These are phyloP conservation scores for Parnassius mnemosyne DNA, from an alignment of 2,888 invertebrate species.

Conservation along the genomic window DNA sequence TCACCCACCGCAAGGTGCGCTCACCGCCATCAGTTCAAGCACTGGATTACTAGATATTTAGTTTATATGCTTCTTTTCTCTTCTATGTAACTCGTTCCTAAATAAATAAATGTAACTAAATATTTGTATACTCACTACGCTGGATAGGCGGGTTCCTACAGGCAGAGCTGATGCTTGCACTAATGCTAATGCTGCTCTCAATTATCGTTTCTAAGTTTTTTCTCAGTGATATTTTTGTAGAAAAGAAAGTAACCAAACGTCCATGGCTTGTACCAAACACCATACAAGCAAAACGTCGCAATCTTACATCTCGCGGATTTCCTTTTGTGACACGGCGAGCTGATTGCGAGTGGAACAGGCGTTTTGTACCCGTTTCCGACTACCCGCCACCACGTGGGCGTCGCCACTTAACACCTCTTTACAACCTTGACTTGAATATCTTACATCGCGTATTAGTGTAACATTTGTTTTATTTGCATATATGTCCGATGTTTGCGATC, in stretches of 20 bases:
- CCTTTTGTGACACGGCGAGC: constrained; percentile 23
- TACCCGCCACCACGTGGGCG: constrained; percentile 18
- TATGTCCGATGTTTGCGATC: neutral
- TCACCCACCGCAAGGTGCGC: too few species aligned
- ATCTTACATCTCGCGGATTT: constrained; percentile 19
- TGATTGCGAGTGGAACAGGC: constrained; percentile 26
- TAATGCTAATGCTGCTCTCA: too few species aligned
- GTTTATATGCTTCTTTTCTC: too few species aligned
- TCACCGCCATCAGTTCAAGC: too few species aligned
- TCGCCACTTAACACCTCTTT: constrained; percentile 26
- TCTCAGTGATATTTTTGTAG: too few species aligned
- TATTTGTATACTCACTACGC: too few species aligned
- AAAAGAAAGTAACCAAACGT: neutral
- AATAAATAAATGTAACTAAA: too few species aligned
- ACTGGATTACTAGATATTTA: too few species aligned
- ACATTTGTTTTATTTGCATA: constrained; percentile 22
- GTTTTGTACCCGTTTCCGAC: constrained; percentile 27
- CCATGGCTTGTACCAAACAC: constrained; percentile 2
- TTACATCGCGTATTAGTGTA: constrained; percentile 29
- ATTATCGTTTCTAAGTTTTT: too few species aligned
- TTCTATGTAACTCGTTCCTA: too few species aligned
- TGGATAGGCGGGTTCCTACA: too few species aligned
- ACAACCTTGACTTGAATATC: constrained; percentile 30
- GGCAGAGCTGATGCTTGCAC: too few species aligned
- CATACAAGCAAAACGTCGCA: constrained; percentile 21